Base-by-base conservation (phyloP, 2,797 vertebrate genomes). In the Chloroceryle amazona region DNA sequence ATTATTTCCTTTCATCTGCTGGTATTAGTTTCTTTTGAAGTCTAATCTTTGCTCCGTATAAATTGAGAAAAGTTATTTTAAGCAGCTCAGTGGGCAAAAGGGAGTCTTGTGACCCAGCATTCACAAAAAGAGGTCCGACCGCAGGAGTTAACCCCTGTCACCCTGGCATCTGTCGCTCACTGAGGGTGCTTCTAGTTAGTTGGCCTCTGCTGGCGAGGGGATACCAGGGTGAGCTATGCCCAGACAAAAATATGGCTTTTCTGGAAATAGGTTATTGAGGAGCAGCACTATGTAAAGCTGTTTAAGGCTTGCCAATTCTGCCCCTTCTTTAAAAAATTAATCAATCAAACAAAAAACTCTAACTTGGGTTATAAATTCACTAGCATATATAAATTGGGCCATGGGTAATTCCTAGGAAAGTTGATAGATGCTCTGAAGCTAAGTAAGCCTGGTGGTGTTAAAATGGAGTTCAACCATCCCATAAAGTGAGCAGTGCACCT, bases 1-100 rank as follows among this genome's bases (percentile, higher is more conserved):
- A 97, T 84, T 67, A 83, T 97, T 98, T 98, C 98, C 97, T 98
- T 98, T 98, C 97, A 98, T 98, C 97, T 96, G 95, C 93, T 90
- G 81, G 95, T 86, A 83, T 97, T 97, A 93, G 94, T 94, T 97
- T 96, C 97, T 97, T 96, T 97, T 97, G 81, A 98, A 97, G 93
- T 97, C 26, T 98, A 98, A 98, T 98, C 98, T 98, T 97, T 68
- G 11, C 98, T 98, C 97, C 96, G 83, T 97, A 90, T 66, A 97
- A 97, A 73, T 94, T 90, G 97, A 96, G 97, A 96, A 95, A 94
- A 96, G 97, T 94, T 96, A 97, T 97, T 98, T 98, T 98, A 98
- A 98, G 97, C 91, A 76, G 94, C 93, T 93, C 95, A 96, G 96
- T 95, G 96, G 97, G 93, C 62, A 94, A 65, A 86, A 83, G 97